Conservation (phyloP, 2,888 invertebrate species). For the Mimas tiliae region DNA sequence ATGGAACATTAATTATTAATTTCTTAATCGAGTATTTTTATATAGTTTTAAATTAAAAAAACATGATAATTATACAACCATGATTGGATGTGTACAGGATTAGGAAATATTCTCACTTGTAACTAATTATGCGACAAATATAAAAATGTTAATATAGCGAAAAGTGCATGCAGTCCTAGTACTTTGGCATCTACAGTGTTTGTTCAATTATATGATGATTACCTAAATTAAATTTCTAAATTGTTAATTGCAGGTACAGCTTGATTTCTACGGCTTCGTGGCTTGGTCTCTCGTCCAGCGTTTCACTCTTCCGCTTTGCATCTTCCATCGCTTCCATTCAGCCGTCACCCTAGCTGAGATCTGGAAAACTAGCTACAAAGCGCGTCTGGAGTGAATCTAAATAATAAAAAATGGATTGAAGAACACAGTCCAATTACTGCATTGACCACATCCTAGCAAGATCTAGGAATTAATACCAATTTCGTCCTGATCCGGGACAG, state of each 20-base stretch:
- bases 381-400: slow-evolving; percentile 90
- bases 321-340: slow-evolving; percentile 98
- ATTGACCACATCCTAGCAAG: slow-evolving; percentile 49
- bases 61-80: no score
- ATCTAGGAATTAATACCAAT: slow-evolving; percentile 55
- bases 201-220: neutral
- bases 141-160: no score
- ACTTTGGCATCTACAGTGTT: slow-evolving; percentile 32
- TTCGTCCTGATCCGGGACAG: slow-evolving; percentile 79
- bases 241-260: slow-evolving; percentile 85
- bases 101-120: no score
- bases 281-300: slow-evolving; percentile 97
- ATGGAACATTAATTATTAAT: no score
- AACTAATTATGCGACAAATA: no score
- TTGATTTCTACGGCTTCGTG: slow-evolving; percentile 96
- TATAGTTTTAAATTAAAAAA: no score
- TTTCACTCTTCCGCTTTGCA: slow-evolving; percentile 96
- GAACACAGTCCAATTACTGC: slow-evolving; percentile 53
- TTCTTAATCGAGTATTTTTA: no score
- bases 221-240: neutral
- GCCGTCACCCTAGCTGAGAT: slow-evolving; percentile 97
- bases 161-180: neutral
- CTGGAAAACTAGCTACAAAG: slow-evolving; percentile 98
- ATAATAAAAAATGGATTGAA: slow-evolving; percentile 46
- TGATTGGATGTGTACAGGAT: no score